A percentile compares a stretch with the other conserved stretches of the same genome.
Evolutionary conservation across 2,797 vertebrate species (phyloP).

Genomic region (Crocodylus rhombifer): DNA sequence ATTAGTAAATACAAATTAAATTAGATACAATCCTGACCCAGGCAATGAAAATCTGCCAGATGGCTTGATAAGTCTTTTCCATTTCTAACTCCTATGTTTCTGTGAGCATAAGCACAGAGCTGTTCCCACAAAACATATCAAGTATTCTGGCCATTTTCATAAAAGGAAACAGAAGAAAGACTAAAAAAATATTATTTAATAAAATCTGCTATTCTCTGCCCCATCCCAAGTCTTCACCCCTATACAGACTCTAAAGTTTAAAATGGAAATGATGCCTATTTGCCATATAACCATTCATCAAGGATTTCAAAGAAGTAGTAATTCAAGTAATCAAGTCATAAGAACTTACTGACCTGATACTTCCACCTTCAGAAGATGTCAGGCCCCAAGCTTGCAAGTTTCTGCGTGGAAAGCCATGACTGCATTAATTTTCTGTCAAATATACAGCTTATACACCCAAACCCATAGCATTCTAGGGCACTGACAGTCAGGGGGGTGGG

Average conservation of each 20-base stretch:
- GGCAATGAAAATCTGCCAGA: conserved; percentile 21
- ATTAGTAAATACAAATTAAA: neutral
- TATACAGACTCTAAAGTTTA: neutral
- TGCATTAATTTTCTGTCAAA: neutral
- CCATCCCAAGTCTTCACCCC: neutral
- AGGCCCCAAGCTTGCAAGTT: neutral
- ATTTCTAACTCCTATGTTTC: conserved; percentile 20
- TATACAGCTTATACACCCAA: neutral
- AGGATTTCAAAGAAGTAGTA: neutral
- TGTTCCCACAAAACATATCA: neutral
- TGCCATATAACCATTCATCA: fast-evolving
- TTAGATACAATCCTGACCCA: neutral
- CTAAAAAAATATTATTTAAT: neutral
- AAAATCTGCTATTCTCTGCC: neutral
- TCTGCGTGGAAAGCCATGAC: neutral
- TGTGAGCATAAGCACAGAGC: neutral
- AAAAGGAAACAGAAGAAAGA: neutral
- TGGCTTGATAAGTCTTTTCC: neutral
- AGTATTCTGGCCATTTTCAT: neutral
- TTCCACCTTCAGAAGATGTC: neutral
- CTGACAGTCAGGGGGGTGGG: too few species aligned
- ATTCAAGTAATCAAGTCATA: neutral
- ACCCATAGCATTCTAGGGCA: neutral
- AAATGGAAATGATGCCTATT: neutral
- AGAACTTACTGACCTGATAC: neutral